Evolutionary conservation across 2,797 vertebrate genomes (phyloP).

Genomic region (Pseudopleuronectes americanus): DNA sequence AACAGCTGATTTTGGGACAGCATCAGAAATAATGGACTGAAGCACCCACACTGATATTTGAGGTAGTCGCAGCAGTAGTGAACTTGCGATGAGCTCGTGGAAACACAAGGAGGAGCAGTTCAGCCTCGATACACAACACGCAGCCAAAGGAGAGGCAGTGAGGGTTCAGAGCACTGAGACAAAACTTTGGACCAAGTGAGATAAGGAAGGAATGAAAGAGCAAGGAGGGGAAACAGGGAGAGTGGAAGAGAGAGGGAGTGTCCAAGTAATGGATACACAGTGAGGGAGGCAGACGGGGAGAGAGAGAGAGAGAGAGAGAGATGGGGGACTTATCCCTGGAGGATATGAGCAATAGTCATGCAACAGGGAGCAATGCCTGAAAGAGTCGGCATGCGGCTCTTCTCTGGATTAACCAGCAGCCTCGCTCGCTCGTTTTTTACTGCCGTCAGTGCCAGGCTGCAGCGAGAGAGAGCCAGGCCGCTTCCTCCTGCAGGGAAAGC

Average conservation of each 20-base stretch:
- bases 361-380: slow-evolving; percentile 80
- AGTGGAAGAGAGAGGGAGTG: slow-evolving; percentile 64
- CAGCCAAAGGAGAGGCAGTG: slow-evolving; percentile 15
- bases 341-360: slow-evolving; percentile 82
- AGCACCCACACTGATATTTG: background rate
- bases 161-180: slow-evolving; percentile 30
- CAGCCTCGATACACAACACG: slow-evolving; percentile 21
- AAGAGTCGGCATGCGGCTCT: slow-evolving; percentile 67
- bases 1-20: slow-evolving; percentile 33
- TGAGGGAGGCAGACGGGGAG: slow-evolving; percentile 1
- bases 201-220: slow-evolving; percentile 49
- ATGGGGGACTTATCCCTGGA: slow-evolving; percentile 66
- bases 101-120: slow-evolving; percentile 71
- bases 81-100: slow-evolving; percentile 45
- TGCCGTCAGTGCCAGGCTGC: slow-evolving; percentile 61
- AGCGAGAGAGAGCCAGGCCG: slow-evolving; percentile 45
- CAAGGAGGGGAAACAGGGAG: slow-evolving; percentile 46
- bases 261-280: slow-evolving; percentile 67
- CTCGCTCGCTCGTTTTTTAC: slow-evolving; percentile 43
- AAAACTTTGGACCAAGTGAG: slow-evolving; percentile 63
- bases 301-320: slow-evolving; percentile 13
- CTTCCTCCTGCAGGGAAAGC: slow-evolving; percentile 49
- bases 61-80: background rate
- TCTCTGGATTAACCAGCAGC: slow-evolving; percentile 71
- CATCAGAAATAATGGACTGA: slow-evolving; percentile 2